Evolutionary conservation across 2,113 vertebrate genomes (phyloP).

Genomic region (Oreochromis tanganicae): DNA sequence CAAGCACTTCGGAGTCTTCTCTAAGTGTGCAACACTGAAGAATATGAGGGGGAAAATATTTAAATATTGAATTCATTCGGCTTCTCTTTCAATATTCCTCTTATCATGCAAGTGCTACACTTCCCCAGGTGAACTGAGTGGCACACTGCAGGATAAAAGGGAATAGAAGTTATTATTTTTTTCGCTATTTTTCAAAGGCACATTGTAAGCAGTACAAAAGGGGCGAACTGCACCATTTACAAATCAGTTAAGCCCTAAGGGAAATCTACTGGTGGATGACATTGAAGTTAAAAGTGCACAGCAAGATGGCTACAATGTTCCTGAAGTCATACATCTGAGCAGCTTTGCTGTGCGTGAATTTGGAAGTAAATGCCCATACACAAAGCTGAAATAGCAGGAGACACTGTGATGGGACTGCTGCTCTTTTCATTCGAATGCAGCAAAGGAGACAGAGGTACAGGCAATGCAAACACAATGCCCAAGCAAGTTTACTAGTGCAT

Average conservation of each 20-base stretch:
- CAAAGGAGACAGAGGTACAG: neutral
- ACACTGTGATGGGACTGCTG: neutral
- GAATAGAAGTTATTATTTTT: slow-evolving; percentile 53
- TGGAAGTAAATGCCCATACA: neutral
- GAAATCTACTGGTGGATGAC: slow-evolving; percentile 65
- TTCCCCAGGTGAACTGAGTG: slow-evolving; percentile 55
- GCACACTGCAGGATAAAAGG: slow-evolving; percentile 62
- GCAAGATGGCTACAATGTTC: slow-evolving; percentile 16
- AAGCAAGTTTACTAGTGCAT: slow-evolving; percentile 9
- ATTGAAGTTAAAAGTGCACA: slow-evolving; percentile 69
- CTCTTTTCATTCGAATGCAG: slow-evolving; percentile 32
- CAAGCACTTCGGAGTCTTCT: neutral
- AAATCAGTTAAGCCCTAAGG: slow-evolving; percentile 59
- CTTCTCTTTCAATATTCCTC: slow-evolving; percentile 54
- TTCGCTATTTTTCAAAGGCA: slow-evolving; percentile 58
- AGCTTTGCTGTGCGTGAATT: neutral
- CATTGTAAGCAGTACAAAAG: slow-evolving; percentile 65
- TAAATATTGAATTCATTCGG: slow-evolving; percentile 39
- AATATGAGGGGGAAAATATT: slow-evolving; percentile 15
- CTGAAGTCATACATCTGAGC: slow-evolving; percentile 40
- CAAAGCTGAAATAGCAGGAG: neutral
- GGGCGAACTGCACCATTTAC: slow-evolving; percentile 53
- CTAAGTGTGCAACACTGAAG: neutral
- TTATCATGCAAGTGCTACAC: slow-evolving; percentile 60
- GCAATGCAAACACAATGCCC: slow-evolving; percentile 24